Percentiles rank a stretch among this genome's conserved stretches.
Evolutionary conservation across 2,888 invertebrate genomes (phyloP).

Genomic region (Lysandra coridon): DNA sequence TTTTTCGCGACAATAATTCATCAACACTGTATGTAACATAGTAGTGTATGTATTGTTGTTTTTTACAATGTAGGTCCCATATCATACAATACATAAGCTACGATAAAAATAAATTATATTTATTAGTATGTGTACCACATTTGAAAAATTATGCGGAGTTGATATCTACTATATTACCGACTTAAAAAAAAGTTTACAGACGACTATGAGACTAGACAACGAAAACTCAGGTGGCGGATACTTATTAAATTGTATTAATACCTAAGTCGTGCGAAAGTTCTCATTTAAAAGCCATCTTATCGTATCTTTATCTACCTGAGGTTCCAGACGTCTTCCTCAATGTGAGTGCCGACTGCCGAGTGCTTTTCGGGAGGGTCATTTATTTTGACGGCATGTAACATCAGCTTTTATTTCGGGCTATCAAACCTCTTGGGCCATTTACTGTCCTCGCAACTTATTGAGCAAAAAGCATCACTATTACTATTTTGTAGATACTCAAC

Average conservation of each 20-base stretch:
- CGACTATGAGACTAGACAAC: too few species aligned
- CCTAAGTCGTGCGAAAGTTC: not conserved
- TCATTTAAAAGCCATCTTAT: not conserved
- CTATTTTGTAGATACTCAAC: not conserved
- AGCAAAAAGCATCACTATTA: not conserved
- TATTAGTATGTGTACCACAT: too few species aligned
- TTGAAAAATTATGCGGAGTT: too few species aligned
- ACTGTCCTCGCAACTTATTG: not conserved
- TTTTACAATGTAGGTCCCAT: too few species aligned
- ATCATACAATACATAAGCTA: too few species aligned
- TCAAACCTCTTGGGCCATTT: not conserved
- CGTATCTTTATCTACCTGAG: not conserved
- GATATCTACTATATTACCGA: too few species aligned
- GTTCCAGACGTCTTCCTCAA: not conserved
- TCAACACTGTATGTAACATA: too few species aligned
- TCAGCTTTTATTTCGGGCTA: conserved; percentile 13
- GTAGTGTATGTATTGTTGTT: too few species aligned
- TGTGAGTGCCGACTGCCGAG: not conserved
- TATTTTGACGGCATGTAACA: not conserved
- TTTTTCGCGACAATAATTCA: not conserved
- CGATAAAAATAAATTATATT: too few species aligned
- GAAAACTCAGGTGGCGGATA: not conserved
- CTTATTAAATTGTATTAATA: not conserved
- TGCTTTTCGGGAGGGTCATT: not conserved
- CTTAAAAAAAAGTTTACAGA: too few species aligned